Percentiles rank a stretch among this genome's conserved stretches.
phyloP scores from a whole-genome alignment of 2,797 vertebrate genomes.

The Bovichtus variegatus region DNA sequence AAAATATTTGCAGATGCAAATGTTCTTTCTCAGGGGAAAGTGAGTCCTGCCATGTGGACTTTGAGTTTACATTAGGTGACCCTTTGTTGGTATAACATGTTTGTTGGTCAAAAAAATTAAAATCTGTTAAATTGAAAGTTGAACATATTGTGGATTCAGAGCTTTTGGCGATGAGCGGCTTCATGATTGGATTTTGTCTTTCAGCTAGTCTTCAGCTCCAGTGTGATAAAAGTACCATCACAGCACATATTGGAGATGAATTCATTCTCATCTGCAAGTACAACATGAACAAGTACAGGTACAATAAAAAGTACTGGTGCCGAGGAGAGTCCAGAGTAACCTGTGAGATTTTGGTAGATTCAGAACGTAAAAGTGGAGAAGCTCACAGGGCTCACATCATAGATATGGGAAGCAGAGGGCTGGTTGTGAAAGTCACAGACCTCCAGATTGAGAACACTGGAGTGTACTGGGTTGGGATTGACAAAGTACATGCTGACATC shows the following conservation, averaged over 20 bases:
- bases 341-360: constrained; percentile 78
- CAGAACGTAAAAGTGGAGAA: constrained; percentile 34
- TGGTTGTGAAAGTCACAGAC: constrained; percentile 66
- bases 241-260: constrained; percentile 48
- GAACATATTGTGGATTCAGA: background rate
- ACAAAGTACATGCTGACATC: constrained; percentile 75
- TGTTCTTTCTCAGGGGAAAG: too few relatives aligned
- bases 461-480: constrained; percentile 83
- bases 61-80: background rate
- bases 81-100: background rate
- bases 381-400: constrained; percentile 43
- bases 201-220: constrained; percentile 75
- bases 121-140: background rate
- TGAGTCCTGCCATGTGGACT: too few relatives aligned
- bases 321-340: constrained; percentile 56
- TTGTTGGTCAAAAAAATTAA: background rate
- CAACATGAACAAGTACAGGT: constrained; percentile 19
- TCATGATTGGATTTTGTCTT: constrained; percentile 18
- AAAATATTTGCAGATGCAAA: background rate
- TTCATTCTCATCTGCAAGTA: constrained; percentile 67
- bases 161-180: background rate
- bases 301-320: constrained; percentile 85
- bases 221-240: constrained; percentile 67
- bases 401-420: constrained; percentile 29
- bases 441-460: constrained; percentile 73